Evolutionary conservation across 2,113 vertebrate species (phyloP), one percentile per base, ranked within the genome.

Genomic region (Peucedramus taeniatus): DNA sequence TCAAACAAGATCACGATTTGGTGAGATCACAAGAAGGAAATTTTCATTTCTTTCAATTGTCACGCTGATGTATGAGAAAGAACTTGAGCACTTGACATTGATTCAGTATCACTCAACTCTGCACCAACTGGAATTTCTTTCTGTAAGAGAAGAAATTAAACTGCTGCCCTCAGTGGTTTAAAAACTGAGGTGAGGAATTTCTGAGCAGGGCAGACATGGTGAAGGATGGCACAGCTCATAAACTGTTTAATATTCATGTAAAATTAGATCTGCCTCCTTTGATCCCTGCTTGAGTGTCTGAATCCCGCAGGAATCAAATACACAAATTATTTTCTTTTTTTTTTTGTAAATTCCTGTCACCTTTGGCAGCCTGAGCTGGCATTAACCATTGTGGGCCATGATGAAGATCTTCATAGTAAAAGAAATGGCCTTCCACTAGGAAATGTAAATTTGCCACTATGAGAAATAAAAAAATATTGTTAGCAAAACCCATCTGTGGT

Each of bases 91-190:
- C 39, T 88, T 90, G 88, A 85, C 85, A 88, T 70, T 77, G 90
- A 88, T 94, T 88, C 82, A 77, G 3, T 85, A 92, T 86, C 68
- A 45, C 54, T 93, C 76, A 83, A 44, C 57, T 83, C 79, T 81
- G 44, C 51, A 68, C 56, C 63, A 89, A 64, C 69, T 65, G 44
- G 47, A 78, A 74, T 89, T 86, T 60, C 66, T 79, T 82, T 81
- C 74, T 86, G 54, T 79, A 74, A 74, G 35, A 87, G 74, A 66
- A 83, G 71, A 80, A 94, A 83, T 92, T 92, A 86, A 94, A 77
- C 71, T 77, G 18, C 80, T 83, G 66, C 88, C 72, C 80, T 65
- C 77, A 50, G 37, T 69, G 54, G 50, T 66, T 65, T 85, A 31
- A 88, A 66, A 85, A 92, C 37, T 30, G 37, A 44, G 59, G 19